Percentiles rank a stretch among this genome's conserved stretches.
phyloP scores from a whole-genome alignment of 2,113 vertebrate genomes.

The Strigops habroptila region DNA sequence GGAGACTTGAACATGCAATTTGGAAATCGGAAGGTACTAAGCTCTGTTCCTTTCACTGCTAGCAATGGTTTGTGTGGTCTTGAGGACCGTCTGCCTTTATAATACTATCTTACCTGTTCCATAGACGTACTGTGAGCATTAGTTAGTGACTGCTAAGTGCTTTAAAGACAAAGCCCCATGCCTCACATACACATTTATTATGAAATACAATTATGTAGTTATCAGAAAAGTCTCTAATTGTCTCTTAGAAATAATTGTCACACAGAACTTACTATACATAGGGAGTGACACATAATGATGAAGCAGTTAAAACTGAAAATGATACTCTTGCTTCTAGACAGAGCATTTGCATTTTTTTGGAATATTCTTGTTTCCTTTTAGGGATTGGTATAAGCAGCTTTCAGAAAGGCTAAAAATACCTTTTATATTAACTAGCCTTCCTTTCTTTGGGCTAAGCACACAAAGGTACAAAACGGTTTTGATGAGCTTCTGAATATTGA shows the following conservation, averaged over 20 bases:
- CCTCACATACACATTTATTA: neutral
- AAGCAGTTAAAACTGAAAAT: slow-evolving; percentile 27
- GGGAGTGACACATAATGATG: slow-evolving; percentile 27
- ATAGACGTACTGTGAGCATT: neutral
- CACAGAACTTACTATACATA: neutral
- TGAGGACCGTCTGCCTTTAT: neutral
- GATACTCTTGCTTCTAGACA: slow-evolving; percentile 39
- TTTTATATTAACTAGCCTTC: slow-evolving; percentile 9
- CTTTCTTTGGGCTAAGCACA: neutral
- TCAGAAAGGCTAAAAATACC: slow-evolving; percentile 42
- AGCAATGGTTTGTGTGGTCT: neutral
- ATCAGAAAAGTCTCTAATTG: neutral
- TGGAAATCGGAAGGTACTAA: neutral
- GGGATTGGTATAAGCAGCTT: slow-evolving; percentile 24
- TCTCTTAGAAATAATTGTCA: slow-evolving; percentile 20
- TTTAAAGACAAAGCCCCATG: neutral
- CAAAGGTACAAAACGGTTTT: neutral
- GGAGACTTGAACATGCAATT: neutral
- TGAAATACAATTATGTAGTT: slow-evolving; percentile 7
- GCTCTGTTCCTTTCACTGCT: neutral
- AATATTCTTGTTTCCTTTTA: slow-evolving; percentile 43
- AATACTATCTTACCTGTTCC: neutral
- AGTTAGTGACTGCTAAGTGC: neutral
- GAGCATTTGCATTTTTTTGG: slow-evolving; percentile 38
- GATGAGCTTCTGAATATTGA: neutral